Percentiles rank a stretch among this genome's conserved stretches.
phyloP scores from a whole-genome alignment of 2,113 vertebrate genomes.

The Tachysurus fulvidraco region DNA sequence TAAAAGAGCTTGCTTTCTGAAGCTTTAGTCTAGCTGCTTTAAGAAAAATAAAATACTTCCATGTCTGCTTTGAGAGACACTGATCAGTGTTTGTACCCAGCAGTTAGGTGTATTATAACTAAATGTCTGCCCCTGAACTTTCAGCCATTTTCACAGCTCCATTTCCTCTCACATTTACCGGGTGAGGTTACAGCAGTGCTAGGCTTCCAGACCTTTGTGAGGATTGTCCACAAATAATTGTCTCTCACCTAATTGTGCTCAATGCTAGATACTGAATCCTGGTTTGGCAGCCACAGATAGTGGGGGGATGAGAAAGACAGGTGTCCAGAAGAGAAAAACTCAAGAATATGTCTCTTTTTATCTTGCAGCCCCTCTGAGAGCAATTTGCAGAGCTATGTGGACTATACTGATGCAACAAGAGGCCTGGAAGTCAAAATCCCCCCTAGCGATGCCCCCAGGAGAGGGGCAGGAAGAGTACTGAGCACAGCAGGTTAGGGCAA shows the following conservation, averaged over 20 bases:
- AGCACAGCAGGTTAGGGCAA: background rate
- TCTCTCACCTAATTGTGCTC: conserved; percentile 48
- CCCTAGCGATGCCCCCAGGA: conserved; percentile 29
- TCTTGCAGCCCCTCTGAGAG: conserved; percentile 53
- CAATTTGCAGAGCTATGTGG: conserved; percentile 58
- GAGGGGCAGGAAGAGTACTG: conserved; percentile 14
- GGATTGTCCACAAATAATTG: conserved; percentile 54
- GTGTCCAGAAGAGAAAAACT: conserved; percentile 42
- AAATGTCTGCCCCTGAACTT: background rate
- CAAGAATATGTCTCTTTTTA: conserved; percentile 47
- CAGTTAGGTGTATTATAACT: background rate
- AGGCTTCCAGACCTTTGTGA: conserved; percentile 36
- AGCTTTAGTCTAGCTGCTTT: background rate
- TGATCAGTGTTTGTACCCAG: background rate
- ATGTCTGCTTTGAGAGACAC: background rate
- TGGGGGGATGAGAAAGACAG: conserved; percentile 1
- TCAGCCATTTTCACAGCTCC: background rate
- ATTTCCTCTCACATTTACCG: background rate
- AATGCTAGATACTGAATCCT: conserved; percentile 33
- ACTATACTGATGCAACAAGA: conserved; percentile 50
- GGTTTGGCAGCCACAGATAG: conserved; percentile 19
- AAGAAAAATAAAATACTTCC: background rate
- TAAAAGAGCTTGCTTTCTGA: background rate
- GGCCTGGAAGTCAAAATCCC: conserved; percentile 51
- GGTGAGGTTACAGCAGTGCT: background rate